Evolutionary conservation across 1,140 invertebrate genomes (phyloP), one percentile per base, ranked within the genome.

Genomic region (Aphelinus certus): DNA sequence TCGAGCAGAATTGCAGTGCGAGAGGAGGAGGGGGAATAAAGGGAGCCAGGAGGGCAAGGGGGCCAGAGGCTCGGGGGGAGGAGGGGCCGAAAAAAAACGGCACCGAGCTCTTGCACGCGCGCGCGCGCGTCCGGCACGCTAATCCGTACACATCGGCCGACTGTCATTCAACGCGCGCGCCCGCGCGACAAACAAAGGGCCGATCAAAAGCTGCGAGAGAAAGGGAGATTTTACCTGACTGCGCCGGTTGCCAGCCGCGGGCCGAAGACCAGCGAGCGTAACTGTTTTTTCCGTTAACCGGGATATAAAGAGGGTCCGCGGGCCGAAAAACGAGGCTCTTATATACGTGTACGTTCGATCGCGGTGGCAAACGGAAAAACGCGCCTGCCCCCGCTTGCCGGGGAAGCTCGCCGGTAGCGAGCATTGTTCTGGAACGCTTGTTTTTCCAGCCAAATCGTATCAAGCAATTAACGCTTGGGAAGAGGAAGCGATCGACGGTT

Each of bases 131-230:
- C 73, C n/a, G 64, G 58, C 63, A 65, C 68, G 67, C 71, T 80
- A 80, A 83, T 84, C 75, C 76, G 82, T 82, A 78, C 69, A 81
- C 83, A 26, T 26, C 76, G 26, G 26, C 68, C 76, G 80, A 76
- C 77, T 81, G 79, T 67, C 78, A 82, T 82, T 84, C 79, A 79
- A 67, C 26, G 26, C 26, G 26, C 9, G 46, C 7, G 61, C 4
- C 3, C 47, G 76, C 70, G 76, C 74, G 67, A 80, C 78, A 81
- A 84, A 83, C 82, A 84, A 84, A 82, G 77, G 76, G 64, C 61
- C 77, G 74, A 83, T 84, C 83, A 83, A 82, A 83, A 81, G 80
- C 80, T 77, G 77, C 56, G 75, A 76, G 71, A 71, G 68, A 26
- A 26, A 26, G 26, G 26, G 26, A 26, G 26, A 26, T 71, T 77